Conservation (phyloP, 2,888 invertebrate species). For the Polyommatus iphigenia region DNA sequence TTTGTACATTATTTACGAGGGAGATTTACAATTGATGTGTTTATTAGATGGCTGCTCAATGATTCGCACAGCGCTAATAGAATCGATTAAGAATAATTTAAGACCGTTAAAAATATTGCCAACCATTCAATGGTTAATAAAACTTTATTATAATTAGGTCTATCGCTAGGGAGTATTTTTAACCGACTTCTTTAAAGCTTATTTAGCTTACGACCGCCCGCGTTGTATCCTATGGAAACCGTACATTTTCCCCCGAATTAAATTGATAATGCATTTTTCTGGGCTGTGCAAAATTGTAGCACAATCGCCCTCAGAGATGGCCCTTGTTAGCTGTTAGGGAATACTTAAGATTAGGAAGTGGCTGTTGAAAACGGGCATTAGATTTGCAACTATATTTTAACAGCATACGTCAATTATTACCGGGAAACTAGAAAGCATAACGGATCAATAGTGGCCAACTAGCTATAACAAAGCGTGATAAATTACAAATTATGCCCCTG, state of each 20-base stretch:
- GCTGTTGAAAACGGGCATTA: background rate
- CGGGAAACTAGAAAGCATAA: constrained; percentile 8
- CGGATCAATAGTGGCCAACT: background rate
- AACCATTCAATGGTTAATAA: background rate
- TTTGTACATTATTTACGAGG: constrained; percentile 25
- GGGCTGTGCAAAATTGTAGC: background rate
- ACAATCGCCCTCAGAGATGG: background rate
- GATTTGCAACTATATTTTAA: background rate
- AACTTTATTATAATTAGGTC: background rate
- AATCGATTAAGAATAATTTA: no score
- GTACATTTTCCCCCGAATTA: background rate
- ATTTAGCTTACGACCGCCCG: background rate
- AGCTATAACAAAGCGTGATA: constrained; percentile 45
- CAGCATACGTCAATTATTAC: background rate
- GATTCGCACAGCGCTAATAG: background rate
- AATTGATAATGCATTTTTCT: background rate
- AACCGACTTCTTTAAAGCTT: background rate
- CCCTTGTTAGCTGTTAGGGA: background rate
- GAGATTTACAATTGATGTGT: constrained; percentile 17
- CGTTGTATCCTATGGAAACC: background rate
- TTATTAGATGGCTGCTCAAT: constrained; percentile 3
- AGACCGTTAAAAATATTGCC: background rate
- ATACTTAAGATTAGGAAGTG: background rate
- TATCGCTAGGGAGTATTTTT: background rate
- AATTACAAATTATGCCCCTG: constrained; percentile 48